Evolutionary conservation across 2,113 vertebrate species (phyloP), one percentile per base, ranked within the genome.

Genomic region (Tachuris rubrigastra): DNA sequence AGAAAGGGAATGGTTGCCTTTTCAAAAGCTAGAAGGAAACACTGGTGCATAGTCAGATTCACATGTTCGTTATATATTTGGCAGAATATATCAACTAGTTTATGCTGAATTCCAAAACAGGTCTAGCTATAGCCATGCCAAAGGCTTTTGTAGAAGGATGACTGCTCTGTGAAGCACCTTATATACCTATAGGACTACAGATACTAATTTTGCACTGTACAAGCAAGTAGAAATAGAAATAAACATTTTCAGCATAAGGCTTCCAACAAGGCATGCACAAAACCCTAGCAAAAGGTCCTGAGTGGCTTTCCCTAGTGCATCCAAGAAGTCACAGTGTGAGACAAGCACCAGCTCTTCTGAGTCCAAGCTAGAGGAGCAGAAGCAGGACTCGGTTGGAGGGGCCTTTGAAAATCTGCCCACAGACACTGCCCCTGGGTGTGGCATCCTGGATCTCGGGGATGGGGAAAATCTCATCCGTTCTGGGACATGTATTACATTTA

Each of bases 261-360:
- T 80, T 77, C 39, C n/a, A 16, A 39, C 0, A 0, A 17, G 0
- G 0, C 0, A 0, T 6, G 28, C 53, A 49, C 25, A 81, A 79
- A 84, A 27, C 6, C 30, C 55, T 0, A 0, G 10, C 44, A 60
- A 66, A 88, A 86, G 15, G 49, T 46, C 27, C 52, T 83, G 1
- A 0, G 8, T 69, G 58, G 33, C 41, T 71, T 80, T 75, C 15
- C 33, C 30, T n/a, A 14, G 5, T 15, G 28, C 58, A 68, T 21
- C n/a, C 52, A 30, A 85, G 75, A n/a, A 53, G 53, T 1, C 3
- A 1, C 52, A 73, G 30, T 0, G 0, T 10, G 33, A 83, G 75
- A 56, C 18, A 7, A 1, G 2, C 35, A 7, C 10, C 0, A 2
- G 55, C 22, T 33, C 14, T 44, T 53, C 14, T 5, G 53, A 74